phyloP scores from a whole-genome alignment of 2,113 vertebrate genomes.

The Pygoscelis antarcticus region DNA sequence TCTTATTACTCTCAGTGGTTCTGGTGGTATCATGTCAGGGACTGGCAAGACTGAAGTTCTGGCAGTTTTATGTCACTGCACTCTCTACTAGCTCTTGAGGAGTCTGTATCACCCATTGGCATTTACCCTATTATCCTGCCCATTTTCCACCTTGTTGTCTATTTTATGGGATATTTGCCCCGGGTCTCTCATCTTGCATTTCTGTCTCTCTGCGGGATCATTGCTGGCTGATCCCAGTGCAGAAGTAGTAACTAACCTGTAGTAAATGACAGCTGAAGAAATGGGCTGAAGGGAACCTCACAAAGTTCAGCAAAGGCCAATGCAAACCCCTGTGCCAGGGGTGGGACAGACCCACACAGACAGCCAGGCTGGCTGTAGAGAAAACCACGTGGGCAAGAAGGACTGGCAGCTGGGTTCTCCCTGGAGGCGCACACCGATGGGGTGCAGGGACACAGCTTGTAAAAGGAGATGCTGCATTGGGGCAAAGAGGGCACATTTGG shows the following conservation, averaged over 20 bases:
- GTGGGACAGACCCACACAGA: not conserved
- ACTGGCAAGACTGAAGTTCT: not conserved
- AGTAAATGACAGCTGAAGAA: not conserved
- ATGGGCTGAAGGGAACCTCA: not conserved
- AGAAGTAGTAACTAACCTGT: not conserved
- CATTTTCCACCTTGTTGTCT: not conserved
- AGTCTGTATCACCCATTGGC: not conserved
- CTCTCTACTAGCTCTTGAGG: not conserved
- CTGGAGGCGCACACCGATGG: no score
- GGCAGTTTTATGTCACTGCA: not conserved
- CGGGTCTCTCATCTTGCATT: not conserved
- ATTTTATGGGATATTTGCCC: not conserved
- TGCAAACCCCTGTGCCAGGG: not conserved
- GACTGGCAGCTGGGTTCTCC: not conserved
- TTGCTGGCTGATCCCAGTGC: not conserved
- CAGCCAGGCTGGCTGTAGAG: not conserved
- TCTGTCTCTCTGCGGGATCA: accelerated
- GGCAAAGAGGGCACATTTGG: not conserved
- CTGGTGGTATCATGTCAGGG: not conserved
- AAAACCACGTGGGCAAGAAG: not conserved
- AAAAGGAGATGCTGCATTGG: not conserved
- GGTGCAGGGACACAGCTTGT: not conserved
- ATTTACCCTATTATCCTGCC: not conserved
- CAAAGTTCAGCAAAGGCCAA: not conserved
- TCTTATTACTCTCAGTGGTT: not conserved